These are phyloP conservation scores for Diabrotica virgifera DNA, from an alignment of 1,140 invertebrate species.

Conservation along the genomic window DNA sequence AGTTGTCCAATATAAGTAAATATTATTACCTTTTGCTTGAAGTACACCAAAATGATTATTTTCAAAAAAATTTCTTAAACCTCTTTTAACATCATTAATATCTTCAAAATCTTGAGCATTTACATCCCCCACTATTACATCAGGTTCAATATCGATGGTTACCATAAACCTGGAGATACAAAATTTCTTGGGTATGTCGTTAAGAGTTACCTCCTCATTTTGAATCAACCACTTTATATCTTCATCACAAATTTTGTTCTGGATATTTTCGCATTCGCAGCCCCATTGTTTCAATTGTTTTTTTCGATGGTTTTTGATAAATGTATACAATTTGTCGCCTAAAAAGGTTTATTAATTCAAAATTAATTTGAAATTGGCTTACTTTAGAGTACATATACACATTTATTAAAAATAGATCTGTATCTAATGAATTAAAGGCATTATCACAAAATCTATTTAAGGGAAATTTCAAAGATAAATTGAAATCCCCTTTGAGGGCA, in stretches of 20 bases:
- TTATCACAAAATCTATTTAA: too few relatives aligned
- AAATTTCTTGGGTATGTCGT: slow-evolving; percentile 43
- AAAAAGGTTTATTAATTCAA: not conserved
- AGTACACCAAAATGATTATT: slow-evolving; percentile 41
- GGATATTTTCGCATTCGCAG: slow-evolving; percentile 25
- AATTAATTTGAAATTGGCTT: too few relatives aligned
- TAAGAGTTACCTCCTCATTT: slow-evolving; percentile 47
- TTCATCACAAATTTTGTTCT: slow-evolving; percentile 37
- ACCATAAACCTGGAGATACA: slow-evolving; percentile 38
- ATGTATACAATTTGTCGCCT: slow-evolving; percentile 51
- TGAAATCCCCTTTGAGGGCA: too few relatives aligned
- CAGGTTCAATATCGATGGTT: slow-evolving; percentile 40
- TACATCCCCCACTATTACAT: slow-evolving; percentile 48
- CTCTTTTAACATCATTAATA: slow-evolving; percentile 34
- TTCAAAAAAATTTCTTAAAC: slow-evolving; percentile 33
- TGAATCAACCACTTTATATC: slow-evolving; percentile 28
- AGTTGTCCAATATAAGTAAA: not conserved
- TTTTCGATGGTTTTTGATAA: slow-evolving; percentile 29
- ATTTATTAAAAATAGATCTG: too few relatives aligned
- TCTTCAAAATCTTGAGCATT: slow-evolving; percentile 44
- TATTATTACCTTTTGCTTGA: slow-evolving; percentile 41
- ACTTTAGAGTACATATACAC: too few relatives aligned
- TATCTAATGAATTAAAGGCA: too few relatives aligned
- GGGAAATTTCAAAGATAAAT: too few relatives aligned
- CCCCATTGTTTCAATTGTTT: slow-evolving; percentile 39